Evolutionary conservation across 2,888 invertebrate species (phyloP).

Genomic region (Pyrocoelia pectoralis): DNA sequence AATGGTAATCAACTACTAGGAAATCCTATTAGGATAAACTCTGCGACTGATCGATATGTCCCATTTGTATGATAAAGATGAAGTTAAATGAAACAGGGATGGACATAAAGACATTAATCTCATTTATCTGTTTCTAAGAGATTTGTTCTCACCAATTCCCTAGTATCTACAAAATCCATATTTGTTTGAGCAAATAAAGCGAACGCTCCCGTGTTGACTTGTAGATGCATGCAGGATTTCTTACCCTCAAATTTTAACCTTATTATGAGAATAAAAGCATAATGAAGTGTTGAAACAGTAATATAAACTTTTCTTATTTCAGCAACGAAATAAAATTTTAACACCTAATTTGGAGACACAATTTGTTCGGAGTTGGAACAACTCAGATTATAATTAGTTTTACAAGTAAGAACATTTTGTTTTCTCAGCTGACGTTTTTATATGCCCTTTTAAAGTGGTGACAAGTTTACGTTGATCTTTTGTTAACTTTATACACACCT

Average conservation of each 20-base stretch:
- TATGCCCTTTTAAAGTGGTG: slow-evolving; percentile 38
- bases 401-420: slow-evolving; percentile 46
- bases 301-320: slow-evolving; percentile 60
- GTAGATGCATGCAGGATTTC: slow-evolving; percentile 2
- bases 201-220: neutral
- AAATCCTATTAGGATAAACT: slow-evolving; percentile 64
- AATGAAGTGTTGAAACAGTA: slow-evolving; percentile 55
- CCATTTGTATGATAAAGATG: slow-evolving; percentile 50
- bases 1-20: slow-evolving; percentile 64
- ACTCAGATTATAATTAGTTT: slow-evolving; percentile 48
- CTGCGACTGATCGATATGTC: slow-evolving; percentile 58
- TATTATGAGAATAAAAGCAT: slow-evolving; percentile 52
- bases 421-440: slow-evolving; percentile 47
- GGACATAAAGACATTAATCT: slow-evolving; percentile 35
- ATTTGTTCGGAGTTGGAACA: slow-evolving; percentile 47
- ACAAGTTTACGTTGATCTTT: slow-evolving; percentile 40
- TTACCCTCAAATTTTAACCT: slow-evolving; percentile 43
- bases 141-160: slow-evolving; percentile 10
- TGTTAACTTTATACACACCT: slow-evolving; percentile 16
- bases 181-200: neutral
- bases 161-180: slow-evolving; percentile 6
- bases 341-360: slow-evolving; percentile 52
- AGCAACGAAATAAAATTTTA: slow-evolving; percentile 54
- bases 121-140: slow-evolving; percentile 18
- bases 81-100: slow-evolving; percentile 43